Base-by-base conservation (phyloP, 2,113 vertebrate species). In the Acanthisitta chloris region DNA sequence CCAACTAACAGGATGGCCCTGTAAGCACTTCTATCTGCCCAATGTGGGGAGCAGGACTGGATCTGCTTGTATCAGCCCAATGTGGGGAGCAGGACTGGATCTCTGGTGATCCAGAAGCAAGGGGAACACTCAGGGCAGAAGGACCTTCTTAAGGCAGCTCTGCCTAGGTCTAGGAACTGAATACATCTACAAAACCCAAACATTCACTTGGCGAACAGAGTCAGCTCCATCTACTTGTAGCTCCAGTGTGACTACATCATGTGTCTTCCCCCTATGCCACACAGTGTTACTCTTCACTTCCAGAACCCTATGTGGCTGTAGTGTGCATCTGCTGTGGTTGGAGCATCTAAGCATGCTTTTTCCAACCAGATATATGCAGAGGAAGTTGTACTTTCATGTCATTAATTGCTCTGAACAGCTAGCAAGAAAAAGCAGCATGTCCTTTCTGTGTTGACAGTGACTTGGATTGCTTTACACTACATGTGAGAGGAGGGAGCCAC, bases 201-300 rank as follows among this genome's bases (percentile, higher is more conserved):
- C 8, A 18, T 34, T 52, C 38, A 9, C 24, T 54, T 59, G 58
- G 26, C 23, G n/a, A 67, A 24, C 16, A 28, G 12, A 58, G 14
- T 8, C 5, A 13, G 18, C 17, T 67, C 42, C 52, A 45, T 21
- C 20, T 58, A 10, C 43, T 40, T 20, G 9, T n/a, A 69, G 48
- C 36, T 77, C 48, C 9, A 6, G 8, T 25, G 12, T 59, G 43
- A 38, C 26, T 29, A 14, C n/a, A 49, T 31, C n/a, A 26, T 5
- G 36, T n/a, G n/a, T 58, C 49, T 48, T 58, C 19, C 14, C 10
- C 26, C 26, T 0, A 1, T 1, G 0, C 51, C 3, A 3, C 46
- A n/a, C 59, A 36, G 15, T 28, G 17, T 48, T 66, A 17, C 70
- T 31, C 45, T 83, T 65, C 36, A 33, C 45, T 65, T 66, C 81